These are phyloP conservation scores for Sericinus montela DNA, from an alignment of 2,888 invertebrate species.

Conservation along the genomic window DNA sequence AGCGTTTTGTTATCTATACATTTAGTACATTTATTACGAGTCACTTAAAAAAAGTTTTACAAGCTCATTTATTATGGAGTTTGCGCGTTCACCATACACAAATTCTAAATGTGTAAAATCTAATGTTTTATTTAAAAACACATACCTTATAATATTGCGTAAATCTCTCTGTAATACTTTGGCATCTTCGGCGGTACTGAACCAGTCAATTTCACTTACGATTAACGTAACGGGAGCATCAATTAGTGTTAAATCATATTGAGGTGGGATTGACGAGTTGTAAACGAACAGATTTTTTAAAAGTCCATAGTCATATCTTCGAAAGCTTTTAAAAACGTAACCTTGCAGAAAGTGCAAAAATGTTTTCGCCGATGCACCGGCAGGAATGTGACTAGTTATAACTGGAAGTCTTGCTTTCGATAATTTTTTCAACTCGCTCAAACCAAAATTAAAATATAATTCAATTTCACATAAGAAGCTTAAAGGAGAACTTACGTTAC, in stretches of 20 bases:
- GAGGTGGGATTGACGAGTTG: constrained; percentile 42
- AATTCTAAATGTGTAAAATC: constrained; percentile 66
- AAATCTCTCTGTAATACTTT: constrained; percentile 37
- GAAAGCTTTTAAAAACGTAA: constrained; percentile 49
- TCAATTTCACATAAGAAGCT: constrained; percentile 51
- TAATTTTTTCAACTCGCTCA: constrained; percentile 45
- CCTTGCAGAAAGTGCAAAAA: constrained; percentile 60
- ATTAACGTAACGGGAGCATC: constrained; percentile 50
- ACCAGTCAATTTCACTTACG: constrained; percentile 58
- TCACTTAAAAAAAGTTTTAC: constrained; percentile 38
- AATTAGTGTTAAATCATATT: constrained; percentile 47
- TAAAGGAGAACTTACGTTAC: constrained; percentile 36
- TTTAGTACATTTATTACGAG: not conserved
- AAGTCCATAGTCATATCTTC: constrained; percentile 52
- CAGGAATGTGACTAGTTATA: constrained; percentile 57
- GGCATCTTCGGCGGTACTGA: constrained; percentile 47
- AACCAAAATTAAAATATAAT: constrained; percentile 48
- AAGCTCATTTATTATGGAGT: constrained; percentile 48
- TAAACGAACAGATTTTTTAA: constrained; percentile 41
- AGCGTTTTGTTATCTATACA: too few species aligned
- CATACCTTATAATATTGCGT: constrained; percentile 39
- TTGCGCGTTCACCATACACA: constrained; percentile 52
- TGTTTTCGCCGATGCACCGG: constrained; percentile 53
- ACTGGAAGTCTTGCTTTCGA: constrained; percentile 45
- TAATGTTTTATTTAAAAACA: constrained; percentile 43